These are phyloP conservation scores for Hydropotes inermis DNA, from an alignment of 2,113 vertebrate genomes.

Conservation along the genomic window DNA sequence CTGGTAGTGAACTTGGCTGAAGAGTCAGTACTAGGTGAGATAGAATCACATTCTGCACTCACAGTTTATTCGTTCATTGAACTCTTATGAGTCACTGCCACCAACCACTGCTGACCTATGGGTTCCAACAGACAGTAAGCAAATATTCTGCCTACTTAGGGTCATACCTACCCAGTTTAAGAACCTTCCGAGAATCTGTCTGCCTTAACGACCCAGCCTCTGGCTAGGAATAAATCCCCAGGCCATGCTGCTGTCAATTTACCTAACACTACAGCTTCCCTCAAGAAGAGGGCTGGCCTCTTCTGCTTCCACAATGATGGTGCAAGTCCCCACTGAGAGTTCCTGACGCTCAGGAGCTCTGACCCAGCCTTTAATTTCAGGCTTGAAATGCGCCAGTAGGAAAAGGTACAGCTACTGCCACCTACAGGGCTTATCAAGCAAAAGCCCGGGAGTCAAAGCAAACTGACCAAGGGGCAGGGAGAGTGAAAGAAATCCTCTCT, in stretches of 20 bases:
- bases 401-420: background rate
- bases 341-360: background rate
- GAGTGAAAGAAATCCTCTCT: background rate
- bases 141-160: background rate
- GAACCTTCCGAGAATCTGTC: background rate
- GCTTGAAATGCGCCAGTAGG: background rate
- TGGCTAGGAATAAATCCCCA: background rate
- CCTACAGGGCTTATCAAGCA: too few relatives aligned
- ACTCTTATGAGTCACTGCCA: background rate
- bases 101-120: background rate
- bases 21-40: background rate
- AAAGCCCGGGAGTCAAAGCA: background rate
- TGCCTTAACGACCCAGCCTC: background rate
- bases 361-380: background rate
- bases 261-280: background rate
- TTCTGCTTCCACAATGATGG: rapidly evolving
- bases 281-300: too few relatives aligned
- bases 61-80: background rate
- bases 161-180: background rate
- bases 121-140: background rate
- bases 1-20: background rate
- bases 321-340: background rate
- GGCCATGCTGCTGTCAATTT: background rate
- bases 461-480: background rate
- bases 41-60: background rate